These are phyloP conservation scores for Agriopis leucophaearia DNA, from an alignment of 2,888 invertebrate species.

Conservation along the genomic window DNA sequence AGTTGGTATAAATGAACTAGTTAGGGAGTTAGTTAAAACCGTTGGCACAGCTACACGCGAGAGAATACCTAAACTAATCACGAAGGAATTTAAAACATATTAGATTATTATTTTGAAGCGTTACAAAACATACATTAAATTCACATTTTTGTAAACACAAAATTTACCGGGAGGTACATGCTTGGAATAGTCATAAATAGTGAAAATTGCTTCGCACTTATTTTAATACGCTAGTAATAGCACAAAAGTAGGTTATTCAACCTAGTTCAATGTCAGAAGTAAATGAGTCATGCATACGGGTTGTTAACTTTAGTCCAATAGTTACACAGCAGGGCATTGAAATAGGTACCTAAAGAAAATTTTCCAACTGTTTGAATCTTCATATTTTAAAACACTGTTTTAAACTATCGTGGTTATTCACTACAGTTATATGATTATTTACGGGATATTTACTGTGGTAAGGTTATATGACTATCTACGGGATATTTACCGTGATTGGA, in stretches of 20 bases:
- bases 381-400: background rate
- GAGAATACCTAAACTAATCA: no score
- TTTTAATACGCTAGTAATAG: slow-evolving; percentile 26
- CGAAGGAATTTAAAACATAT: no score
- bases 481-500: no score
- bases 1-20: no score
- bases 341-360: background rate
- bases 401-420: no score
- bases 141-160: background rate
- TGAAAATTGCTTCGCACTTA: slow-evolving; percentile 12
- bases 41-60: no score
- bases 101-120: background rate
- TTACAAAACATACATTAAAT: background rate
- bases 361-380: background rate
- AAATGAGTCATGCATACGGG: slow-evolving; percentile 25
- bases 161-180: background rate
- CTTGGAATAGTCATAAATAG: background rate
- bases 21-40: no score
- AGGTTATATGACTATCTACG: no score
- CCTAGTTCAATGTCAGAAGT: slow-evolving; percentile 36
- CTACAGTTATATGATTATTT: no score
- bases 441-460: no score
- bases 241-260: slow-evolving; percentile 38
- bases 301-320: background rate
- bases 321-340: background rate